Conservation (phyloP, 1,140 invertebrate genomes). For the Harlomillsia oculata region DNA sequence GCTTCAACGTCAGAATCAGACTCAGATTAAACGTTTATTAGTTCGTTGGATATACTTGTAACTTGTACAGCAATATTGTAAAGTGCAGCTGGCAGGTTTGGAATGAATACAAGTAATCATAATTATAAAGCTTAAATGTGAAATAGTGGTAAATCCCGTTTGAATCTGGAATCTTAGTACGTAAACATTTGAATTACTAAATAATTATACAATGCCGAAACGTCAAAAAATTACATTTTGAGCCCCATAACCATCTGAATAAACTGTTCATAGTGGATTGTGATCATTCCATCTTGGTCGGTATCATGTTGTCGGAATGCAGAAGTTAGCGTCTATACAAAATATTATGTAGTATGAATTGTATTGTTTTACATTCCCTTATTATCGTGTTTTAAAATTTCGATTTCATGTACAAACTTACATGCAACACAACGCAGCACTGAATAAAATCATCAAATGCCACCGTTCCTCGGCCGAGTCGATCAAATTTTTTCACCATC, state of each 20-base stretch:
- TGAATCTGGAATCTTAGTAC: too few relatives aligned
- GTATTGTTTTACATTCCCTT: background rate
- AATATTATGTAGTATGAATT: constrained; percentile 15
- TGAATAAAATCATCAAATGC: constrained; percentile 99
- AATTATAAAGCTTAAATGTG: too few relatives aligned
- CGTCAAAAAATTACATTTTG: constrained; percentile 60
- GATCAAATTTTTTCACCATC: constrained; percentile 86
- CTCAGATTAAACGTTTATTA: too few relatives aligned
- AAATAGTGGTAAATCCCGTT: too few relatives aligned
- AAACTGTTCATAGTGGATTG: constrained; percentile 95
- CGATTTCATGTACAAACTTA: constrained; percentile 11
- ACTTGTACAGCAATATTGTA: too few relatives aligned
- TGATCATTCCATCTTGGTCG: constrained; percentile 89
- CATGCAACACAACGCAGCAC: constrained; percentile 79
- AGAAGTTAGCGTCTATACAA: constrained; percentile 75
- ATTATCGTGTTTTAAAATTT: background rate
- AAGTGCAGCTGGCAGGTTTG: too few relatives aligned
- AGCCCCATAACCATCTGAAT: constrained; percentile 87
- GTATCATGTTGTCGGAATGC: constrained; percentile 83
- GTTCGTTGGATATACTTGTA: too few relatives aligned
- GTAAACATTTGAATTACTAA: too few relatives aligned
- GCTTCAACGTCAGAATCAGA: too few relatives aligned
- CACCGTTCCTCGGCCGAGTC: constrained; percentile 77
- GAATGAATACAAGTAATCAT: too few relatives aligned
- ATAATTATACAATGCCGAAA: too few relatives aligned